These are phyloP conservation scores for Tragulus kanchil DNA, from an alignment of 2,113 vertebrate genomes.

Conservation along the genomic window DNA sequence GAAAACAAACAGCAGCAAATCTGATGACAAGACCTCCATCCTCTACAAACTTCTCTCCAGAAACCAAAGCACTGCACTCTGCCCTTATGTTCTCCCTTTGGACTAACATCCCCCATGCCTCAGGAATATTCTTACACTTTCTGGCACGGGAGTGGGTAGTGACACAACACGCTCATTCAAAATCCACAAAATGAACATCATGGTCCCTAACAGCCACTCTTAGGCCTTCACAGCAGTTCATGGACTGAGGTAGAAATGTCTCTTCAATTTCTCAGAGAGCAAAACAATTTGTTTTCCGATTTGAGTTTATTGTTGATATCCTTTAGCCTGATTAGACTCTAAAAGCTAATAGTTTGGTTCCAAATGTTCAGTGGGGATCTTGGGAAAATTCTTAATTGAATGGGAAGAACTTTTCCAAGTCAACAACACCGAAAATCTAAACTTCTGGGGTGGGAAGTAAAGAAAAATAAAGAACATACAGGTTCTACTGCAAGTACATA, in stretches of 20 bases:
- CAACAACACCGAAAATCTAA: background rate
- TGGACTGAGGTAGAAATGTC: background rate
- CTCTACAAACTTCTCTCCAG: conserved; percentile 49
- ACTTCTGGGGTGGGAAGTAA: background rate
- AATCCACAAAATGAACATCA: background rate
- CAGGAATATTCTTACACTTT: background rate
- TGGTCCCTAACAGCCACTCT: background rate
- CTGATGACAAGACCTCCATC: conserved; percentile 60
- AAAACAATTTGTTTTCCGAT: background rate
- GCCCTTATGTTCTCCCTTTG: background rate
- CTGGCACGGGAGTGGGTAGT: background rate
- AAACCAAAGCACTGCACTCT: background rate
- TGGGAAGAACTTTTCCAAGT: background rate
- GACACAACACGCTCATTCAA: background rate
- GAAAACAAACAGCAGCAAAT: conserved; percentile 75
- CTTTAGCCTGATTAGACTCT: background rate
- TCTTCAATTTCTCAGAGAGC: background rate
- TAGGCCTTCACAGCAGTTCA: background rate
- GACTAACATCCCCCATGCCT: background rate
- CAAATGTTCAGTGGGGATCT: background rate
- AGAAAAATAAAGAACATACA: background rate
- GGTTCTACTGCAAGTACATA: background rate
- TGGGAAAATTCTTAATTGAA: background rate
- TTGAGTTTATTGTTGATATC: background rate
- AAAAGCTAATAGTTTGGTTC: background rate